Evolutionary conservation across 2,113 vertebrate genomes (phyloP).

Genomic region (Callionymus lyra): DNA sequence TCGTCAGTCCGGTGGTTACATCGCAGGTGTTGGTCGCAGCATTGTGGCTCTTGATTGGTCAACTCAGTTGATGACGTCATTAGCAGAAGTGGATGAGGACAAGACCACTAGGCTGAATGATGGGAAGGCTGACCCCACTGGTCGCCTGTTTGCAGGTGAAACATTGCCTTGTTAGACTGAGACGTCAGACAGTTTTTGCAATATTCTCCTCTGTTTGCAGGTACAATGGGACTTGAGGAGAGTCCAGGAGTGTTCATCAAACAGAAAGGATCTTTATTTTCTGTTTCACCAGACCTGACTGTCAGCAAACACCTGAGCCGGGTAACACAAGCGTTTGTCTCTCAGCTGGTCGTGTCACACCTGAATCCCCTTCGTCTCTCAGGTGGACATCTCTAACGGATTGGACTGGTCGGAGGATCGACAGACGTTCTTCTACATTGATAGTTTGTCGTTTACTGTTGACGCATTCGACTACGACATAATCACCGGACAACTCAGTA

Average conservation of each 20-base stretch:
- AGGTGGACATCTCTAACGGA: conserved; percentile 90
- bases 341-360: background rate
- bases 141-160: conserved; percentile 41
- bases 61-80: conserved; percentile 11
- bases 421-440: conserved; percentile 84
- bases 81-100: conserved; percentile 27
- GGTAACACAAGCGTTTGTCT: conserved; percentile 15
- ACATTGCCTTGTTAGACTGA: background rate
- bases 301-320: conserved; percentile 31
- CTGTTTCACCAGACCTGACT: conserved; percentile 29
- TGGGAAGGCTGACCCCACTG: conserved; percentile 38
- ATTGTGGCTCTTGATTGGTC: conserved; percentile 48
- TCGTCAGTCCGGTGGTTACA: conserved; percentile 33
- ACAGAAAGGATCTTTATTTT: conserved; percentile 37
- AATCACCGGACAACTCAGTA: conserved; percentile 61
- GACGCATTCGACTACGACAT: conserved; percentile 87
- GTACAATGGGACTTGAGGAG: conserved; percentile 40
- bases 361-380: conserved; percentile 14
- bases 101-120: conserved; percentile 43
- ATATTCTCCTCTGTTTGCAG: conserved; percentile 11
- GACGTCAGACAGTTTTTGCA: background rate
- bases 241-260: background rate
- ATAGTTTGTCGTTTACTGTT: conserved; percentile 77
- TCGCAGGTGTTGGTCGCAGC: conserved; percentile 43
- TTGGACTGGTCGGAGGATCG: conserved; percentile 90